Conservation (phyloP, 2,113 vertebrate species). For the Sciurus niger region DNA sequence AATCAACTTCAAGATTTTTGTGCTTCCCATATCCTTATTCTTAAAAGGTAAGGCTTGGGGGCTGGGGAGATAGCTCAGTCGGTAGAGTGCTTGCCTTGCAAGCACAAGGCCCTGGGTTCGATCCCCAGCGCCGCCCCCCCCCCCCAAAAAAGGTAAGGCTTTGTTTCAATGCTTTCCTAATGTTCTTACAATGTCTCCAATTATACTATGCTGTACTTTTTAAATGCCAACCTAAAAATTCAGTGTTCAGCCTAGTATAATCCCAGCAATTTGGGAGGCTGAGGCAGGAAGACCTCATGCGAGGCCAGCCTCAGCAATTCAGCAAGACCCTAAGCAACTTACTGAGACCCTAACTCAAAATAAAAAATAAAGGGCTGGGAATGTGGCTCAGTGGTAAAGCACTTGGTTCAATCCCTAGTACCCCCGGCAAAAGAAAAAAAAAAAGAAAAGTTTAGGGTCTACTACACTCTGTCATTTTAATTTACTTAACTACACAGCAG, state of each 20-base stretch:
- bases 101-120: too few species aligned
- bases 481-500: constrained; percentile 1
- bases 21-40: not conserved
- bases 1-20: not conserved
- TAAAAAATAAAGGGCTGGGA: too few species aligned
- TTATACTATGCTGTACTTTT: not conserved
- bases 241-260: not conserved
- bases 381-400: too few species aligned
- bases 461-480: not conserved
- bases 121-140: too few species aligned
- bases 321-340: too few species aligned
- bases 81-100: too few species aligned
- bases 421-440: not conserved
- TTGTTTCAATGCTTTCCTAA: constrained; percentile 36
- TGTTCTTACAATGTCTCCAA: not conserved
- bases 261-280: too few species aligned
- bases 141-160: not conserved
- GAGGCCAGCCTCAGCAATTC: too few species aligned
- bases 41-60: constrained; percentile 9
- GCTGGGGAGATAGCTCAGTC: too few species aligned
- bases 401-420: too few species aligned
- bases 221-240: constrained; percentile 32
- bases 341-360: too few species aligned
- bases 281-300: too few species aligned
- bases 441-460: not conserved